These are phyloP conservation scores for Eristalinus aeneus DNA, from an alignment of 2,888 invertebrate species.

Conservation along the genomic window DNA sequence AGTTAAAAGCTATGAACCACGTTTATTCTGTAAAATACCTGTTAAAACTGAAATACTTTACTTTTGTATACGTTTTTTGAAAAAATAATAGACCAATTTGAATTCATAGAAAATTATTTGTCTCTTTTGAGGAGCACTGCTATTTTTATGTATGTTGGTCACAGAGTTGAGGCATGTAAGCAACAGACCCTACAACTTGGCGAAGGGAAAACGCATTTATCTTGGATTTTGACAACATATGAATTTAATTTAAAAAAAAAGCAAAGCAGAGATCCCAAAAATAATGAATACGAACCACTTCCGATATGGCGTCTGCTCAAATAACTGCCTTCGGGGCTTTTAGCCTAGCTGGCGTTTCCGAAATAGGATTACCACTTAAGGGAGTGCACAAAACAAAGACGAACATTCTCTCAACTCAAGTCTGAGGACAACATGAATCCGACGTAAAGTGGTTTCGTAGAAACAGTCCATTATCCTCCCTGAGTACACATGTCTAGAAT, in stretches of 20 bases:
- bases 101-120: too few species aligned
- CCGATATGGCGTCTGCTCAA: not conserved
- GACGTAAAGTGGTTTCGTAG: not conserved
- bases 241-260: not conserved
- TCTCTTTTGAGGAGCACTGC: too few species aligned
- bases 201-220: too few species aligned
- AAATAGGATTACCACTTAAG: not conserved
- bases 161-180: too few species aligned
- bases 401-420: not conserved
- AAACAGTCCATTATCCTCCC: not conserved
- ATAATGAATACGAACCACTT: not conserved
- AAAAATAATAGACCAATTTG: too few species aligned
- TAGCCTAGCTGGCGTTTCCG: not conserved
- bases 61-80: too few species aligned
- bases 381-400: not conserved
- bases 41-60: too few species aligned
- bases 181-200: too few species aligned
- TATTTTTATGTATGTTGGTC: too few species aligned
- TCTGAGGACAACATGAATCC: not conserved
- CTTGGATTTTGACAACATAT: too few species aligned
- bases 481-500: not conserved
- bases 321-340: not conserved
- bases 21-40: too few species aligned
- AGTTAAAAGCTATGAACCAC: too few species aligned
- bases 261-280: not conserved